A percentile compares a stretch with the other conserved stretches of the same genome.
These are phyloP conservation scores for Passer domesticus DNA, from an alignment of 2,113 vertebrate genomes.

Conservation along the genomic window DNA sequence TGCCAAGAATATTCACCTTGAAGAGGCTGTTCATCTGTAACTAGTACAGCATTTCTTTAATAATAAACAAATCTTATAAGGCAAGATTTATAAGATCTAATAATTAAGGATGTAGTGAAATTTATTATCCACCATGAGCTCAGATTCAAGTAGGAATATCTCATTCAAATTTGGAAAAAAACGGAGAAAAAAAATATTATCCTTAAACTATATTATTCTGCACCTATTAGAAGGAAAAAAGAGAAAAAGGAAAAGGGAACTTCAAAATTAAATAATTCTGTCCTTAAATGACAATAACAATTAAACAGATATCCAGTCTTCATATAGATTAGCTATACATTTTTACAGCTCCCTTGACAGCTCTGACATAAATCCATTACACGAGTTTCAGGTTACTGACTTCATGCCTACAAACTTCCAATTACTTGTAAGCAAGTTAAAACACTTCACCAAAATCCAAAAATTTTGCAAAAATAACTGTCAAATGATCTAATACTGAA, in stretches of 20 bases:
- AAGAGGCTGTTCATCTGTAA: background rate
- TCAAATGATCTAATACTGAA: background rate
- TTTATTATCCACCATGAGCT: background rate
- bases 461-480: background rate
- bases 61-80: too few species aligned
- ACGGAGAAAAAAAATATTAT: background rate
- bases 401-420: conserved; percentile 60
- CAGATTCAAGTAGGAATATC: background rate
- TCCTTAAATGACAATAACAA: conserved; percentile 60
- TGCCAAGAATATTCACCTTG: background rate
- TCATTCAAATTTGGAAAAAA: background rate
- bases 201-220: background rate
- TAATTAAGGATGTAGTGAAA: background rate
- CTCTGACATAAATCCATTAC: conserved; percentile 67
- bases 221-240: background rate
- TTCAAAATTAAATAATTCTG: conserved; percentile 53
- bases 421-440: conserved; percentile 42
- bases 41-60: background rate
- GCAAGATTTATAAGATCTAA: background rate
- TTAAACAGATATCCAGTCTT: conserved; percentile 44
- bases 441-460: conserved; percentile 1
- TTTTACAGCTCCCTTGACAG: conserved; percentile 47
- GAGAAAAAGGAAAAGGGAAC: background rate
- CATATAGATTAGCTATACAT: conserved; percentile 62
- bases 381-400: conserved; percentile 61